These are phyloP conservation scores for Malurus elegans DNA, from an alignment of 2,113 vertebrate species.

Conservation along the genomic window DNA sequence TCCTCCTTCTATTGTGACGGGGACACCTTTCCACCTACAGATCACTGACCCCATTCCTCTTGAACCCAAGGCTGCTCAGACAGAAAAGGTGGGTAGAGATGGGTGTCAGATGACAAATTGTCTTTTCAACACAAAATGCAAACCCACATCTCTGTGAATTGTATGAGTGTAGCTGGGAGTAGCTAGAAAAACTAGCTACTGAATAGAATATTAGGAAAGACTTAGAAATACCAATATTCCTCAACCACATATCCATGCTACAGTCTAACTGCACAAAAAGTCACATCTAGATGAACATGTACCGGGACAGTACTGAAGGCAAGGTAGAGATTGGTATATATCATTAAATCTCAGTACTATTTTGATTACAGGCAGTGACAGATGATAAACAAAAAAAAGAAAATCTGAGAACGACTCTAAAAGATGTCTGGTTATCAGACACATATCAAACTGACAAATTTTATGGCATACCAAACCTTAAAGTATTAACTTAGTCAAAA, in stretches of 20 bases:
- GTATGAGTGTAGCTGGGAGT: not conserved
- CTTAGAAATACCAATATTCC: not conserved
- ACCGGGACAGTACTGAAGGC: not conserved
- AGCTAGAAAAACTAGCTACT: not conserved
- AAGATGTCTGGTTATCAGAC: not conserved
- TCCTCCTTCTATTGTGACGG: not conserved
- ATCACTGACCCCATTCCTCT: not conserved
- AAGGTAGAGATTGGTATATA: not conserved
- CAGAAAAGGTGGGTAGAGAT: not conserved
- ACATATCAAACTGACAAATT: not conserved
- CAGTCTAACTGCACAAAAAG: not conserved
- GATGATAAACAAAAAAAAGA: not conserved
- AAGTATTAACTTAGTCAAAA: not conserved
- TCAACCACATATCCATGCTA: not conserved
- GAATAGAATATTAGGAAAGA: not conserved
- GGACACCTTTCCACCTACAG: not conserved
- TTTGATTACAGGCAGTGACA: not conserved
- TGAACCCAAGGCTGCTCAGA: not conserved
- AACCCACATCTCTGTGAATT: not conserved
- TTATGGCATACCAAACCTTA: not conserved
- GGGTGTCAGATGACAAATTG: accelerated
- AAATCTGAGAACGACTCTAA: not conserved
- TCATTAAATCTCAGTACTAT: not conserved
- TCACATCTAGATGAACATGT: accelerated
- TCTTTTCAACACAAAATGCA: not conserved